These are phyloP conservation scores for Capreolus pygargus DNA, from an alignment of 2,113 vertebrate species.

Conservation along the genomic window DNA sequence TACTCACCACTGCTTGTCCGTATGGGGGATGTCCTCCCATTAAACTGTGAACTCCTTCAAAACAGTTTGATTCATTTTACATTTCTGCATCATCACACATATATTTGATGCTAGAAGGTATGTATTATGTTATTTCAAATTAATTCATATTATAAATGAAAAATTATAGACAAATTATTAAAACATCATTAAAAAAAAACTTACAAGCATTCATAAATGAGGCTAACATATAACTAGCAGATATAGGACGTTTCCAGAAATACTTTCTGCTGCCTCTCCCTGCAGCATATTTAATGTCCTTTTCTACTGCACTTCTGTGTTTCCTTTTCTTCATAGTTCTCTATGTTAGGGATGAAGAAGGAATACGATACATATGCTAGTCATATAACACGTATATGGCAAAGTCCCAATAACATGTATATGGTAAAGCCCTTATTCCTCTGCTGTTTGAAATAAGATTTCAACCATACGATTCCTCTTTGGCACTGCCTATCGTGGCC, in stretches of 20 bases:
- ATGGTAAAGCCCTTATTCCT: neutral
- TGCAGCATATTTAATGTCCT: neutral
- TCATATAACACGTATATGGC: neutral
- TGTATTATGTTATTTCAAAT: neutral
- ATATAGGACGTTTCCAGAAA: neutral
- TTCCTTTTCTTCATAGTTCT: neutral
- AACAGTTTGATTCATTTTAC: neutral
- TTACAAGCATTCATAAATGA: neutral
- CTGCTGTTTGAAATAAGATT: slow-evolving; percentile 1
- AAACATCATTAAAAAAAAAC: neutral
- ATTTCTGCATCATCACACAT: neutral
- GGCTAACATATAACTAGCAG: neutral
- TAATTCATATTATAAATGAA: neutral
- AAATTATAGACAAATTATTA: neutral
- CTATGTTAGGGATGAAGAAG: neutral
- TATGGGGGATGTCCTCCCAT: neutral
- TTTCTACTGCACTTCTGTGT: neutral
- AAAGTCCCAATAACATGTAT: neutral
- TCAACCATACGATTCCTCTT: neutral
- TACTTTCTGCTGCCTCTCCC: neutral
- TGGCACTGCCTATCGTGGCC: neutral
- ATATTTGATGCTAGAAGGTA: neutral
- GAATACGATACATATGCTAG: neutral
- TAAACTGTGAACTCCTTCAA: neutral
- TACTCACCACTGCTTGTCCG: neutral